Conservation (phyloP, 2,113 vertebrate species). For the Riparia riparia region DNA sequence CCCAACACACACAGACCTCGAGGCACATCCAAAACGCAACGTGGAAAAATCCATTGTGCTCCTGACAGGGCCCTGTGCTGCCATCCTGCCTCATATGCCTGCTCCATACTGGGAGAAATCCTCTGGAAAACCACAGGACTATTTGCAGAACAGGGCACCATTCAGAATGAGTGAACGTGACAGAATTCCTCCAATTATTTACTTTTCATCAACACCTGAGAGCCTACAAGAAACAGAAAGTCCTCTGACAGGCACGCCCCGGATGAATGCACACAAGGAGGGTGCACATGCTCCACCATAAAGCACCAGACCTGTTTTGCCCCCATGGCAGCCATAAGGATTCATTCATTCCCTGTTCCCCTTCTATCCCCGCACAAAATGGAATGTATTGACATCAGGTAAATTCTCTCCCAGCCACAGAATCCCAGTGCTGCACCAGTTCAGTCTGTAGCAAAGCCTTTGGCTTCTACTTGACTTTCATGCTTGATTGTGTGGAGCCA, state of each 20-base stretch:
- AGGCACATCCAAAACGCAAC: not conserved
- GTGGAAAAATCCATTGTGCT: not conserved
- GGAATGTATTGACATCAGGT: slow-evolving; percentile 4
- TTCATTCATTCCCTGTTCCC: slow-evolving; percentile 16
- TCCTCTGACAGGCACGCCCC: not conserved
- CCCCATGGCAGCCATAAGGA: not conserved
- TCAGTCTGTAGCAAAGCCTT: slow-evolving; percentile 13
- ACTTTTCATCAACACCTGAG: slow-evolving; percentile 15
- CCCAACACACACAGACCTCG: not conserved
- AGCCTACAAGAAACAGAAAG: not conserved
- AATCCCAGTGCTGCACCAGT: slow-evolving; percentile 10
- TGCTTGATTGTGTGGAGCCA: not conserved
- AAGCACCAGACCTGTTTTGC: slow-evolving; percentile 3
- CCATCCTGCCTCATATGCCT: not conserved
- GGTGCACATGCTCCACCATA: not conserved
- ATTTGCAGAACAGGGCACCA: slow-evolving; percentile 30
- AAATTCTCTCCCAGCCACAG: slow-evolving; percentile 48
- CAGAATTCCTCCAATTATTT: slow-evolving; percentile 45
- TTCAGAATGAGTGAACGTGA: not conserved
- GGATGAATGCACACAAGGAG: slow-evolving; percentile 9
- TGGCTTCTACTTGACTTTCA: not conserved
- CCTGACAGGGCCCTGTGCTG: not conserved
- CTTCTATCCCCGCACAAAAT: not conserved
- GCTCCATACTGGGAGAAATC: not conserved
- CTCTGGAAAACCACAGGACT: not conserved